These are phyloP conservation scores for Plebejus argus DNA, from an alignment of 2,888 invertebrate genomes.

Conservation along the genomic window DNA sequence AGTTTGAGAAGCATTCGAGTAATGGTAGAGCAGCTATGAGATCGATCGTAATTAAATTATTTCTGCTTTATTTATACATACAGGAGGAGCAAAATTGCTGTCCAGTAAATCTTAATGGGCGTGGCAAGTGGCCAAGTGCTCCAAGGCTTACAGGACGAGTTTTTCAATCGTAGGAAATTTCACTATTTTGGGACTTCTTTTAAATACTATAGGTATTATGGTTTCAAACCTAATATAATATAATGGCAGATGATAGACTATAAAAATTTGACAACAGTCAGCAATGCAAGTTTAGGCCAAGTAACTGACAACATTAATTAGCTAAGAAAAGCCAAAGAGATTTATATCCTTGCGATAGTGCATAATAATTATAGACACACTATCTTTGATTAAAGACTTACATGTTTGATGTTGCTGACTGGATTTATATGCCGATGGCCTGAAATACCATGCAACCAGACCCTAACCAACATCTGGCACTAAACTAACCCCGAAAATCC, in stretches of 20 bases:
- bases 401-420: not conserved
- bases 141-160: slow-evolving; percentile 68
- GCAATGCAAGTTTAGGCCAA: not conserved
- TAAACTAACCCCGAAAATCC: not conserved
- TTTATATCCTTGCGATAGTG: not conserved
- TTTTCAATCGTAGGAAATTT: slow-evolving; percentile 65
- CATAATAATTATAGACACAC: not conserved
- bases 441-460: too few relatives aligned
- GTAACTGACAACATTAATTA: not conserved
- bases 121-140: slow-evolving; percentile 71
- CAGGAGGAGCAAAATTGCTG: slow-evolving; percentile 45
- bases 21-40: not conserved
- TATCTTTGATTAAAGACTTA: not conserved
- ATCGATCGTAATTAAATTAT: slow-evolving; percentile 21
- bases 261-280: not conserved
- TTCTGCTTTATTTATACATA: slow-evolving; percentile 6
- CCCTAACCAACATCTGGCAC: not conserved
- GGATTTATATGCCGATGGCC: not conserved
- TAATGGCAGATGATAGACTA: not conserved
- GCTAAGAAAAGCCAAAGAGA: not conserved
- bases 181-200: slow-evolving; percentile 59
- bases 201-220: not conserved
- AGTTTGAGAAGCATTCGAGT: not conserved
- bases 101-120: slow-evolving; percentile 62
- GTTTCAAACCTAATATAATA: not conserved